Conservation (phyloP, 92 coral and sea anemone species). For the Metridium senile region DNA sequence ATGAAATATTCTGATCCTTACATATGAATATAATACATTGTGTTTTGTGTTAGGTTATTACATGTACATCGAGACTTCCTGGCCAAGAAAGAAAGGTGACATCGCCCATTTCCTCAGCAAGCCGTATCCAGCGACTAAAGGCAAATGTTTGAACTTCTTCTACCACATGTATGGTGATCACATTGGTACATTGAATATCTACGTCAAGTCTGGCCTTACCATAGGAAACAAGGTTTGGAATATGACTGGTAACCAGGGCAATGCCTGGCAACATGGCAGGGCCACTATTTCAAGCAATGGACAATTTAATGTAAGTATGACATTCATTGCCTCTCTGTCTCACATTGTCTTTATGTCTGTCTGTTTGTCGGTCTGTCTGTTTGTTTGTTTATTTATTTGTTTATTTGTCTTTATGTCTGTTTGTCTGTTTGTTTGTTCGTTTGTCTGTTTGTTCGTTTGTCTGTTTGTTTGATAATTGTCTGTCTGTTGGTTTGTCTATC, state of each 20-base stretch:
- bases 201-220: constrained; percentile 56
- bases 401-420: no score
- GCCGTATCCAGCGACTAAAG: constrained; percentile 60
- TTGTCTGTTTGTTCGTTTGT: no score
- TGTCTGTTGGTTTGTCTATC: no score
- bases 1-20: no score
- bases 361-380: no score
- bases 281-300: constrained; percentile 58
- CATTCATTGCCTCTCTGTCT: no score
- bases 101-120: constrained; percentile 78
- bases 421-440: no score
- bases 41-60: constrained; percentile 93
- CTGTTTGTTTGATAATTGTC: no score
- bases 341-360: no score
- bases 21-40: no score
- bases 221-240: constrained; percentile 81
- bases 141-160: constrained; percentile 93
- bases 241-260: constrained; percentile 92
- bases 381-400: no score
- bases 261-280: constrained; percentile 81
- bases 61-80: constrained; percentile 91
- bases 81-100: constrained; percentile 73
- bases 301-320: constrained; percentile 14
- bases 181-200: constrained; percentile 76
- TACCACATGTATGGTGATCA: constrained; percentile 91